These are phyloP conservation scores for Acrocephalus kingi DNA, from an alignment of 2,113 vertebrate species.

Conservation along the genomic window DNA sequence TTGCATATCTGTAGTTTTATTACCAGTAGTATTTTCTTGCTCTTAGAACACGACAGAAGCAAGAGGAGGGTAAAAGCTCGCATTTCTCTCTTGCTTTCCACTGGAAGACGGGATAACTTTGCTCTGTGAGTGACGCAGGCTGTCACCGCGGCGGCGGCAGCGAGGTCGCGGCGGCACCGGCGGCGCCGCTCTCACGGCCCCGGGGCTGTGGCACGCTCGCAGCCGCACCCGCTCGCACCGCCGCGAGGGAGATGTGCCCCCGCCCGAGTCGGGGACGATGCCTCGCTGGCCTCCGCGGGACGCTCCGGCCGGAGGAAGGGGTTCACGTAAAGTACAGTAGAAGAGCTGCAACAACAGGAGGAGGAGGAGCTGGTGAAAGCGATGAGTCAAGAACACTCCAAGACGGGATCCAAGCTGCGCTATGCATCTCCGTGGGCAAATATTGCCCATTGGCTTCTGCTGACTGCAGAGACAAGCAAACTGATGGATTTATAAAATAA, in stretches of 20 bases:
- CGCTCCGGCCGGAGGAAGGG: slow-evolving; percentile 60
- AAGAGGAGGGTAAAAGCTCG: slow-evolving; percentile 60
- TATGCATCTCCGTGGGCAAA: slow-evolving; percentile 79
- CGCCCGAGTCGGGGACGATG: neutral
- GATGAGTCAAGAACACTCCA: slow-evolving; percentile 31
- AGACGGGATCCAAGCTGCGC: slow-evolving; percentile 55
- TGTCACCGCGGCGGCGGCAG: neutral
- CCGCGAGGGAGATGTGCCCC: neutral
- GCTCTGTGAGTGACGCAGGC: neutral
- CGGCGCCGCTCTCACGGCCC: neutral
- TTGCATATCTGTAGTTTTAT: slow-evolving; percentile 52
- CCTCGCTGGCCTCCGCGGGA: slow-evolving; percentile 15
- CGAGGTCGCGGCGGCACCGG: neutral
- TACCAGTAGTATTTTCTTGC: slow-evolving; percentile 77
- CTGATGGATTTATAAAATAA: slow-evolving; percentile 79
- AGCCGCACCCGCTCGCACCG: neutral
- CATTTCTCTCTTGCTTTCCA: slow-evolving; percentile 30
- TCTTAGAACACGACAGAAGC: slow-evolving; percentile 68
- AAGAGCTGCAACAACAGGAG: slow-evolving; percentile 58
- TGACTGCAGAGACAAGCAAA: slow-evolving; percentile 80
- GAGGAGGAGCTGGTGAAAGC: slow-evolving; percentile 36
- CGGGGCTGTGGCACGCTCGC: neutral
- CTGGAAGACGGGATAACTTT: slow-evolving; percentile 67
- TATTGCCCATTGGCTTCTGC: slow-evolving; percentile 88
- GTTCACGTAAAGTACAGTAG: slow-evolving; percentile 71